A percentile compares a stretch with the other conserved stretches of the same genome.
phyloP scores from a whole-genome alignment of 2,113 vertebrate species.

The Thamnophis sirtalis region DNA sequence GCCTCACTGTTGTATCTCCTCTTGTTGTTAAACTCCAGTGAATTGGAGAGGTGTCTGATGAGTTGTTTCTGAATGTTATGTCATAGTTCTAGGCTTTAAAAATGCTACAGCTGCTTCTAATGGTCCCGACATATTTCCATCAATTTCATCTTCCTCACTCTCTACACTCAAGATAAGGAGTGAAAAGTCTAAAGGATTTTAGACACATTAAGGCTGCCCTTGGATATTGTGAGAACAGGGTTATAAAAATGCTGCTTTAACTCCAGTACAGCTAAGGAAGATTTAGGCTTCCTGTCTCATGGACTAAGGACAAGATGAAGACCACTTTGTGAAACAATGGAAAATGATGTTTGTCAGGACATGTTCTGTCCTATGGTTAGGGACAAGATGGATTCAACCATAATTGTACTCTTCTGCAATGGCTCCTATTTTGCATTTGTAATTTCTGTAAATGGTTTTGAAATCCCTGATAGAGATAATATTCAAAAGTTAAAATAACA shows the following conservation, averaged over 20 bases:
- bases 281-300: not conserved
- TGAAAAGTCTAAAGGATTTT: not conserved
- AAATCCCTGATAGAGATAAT: not conserved
- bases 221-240: not conserved
- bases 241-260: not conserved
- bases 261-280: not conserved
- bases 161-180: not conserved
- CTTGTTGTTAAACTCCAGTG: not conserved
- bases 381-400: not conserved
- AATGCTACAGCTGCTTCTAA: not conserved
- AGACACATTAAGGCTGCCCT: not conserved
- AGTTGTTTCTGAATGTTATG: not conserved
- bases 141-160: not conserved
- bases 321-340: not conserved
- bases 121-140: not conserved
- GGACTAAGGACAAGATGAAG: not conserved
- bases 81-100: not conserved
- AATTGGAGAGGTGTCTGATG: not conserved
- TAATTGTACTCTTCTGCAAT: not conserved
- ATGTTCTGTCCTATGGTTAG: not conserved
- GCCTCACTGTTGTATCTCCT: not conserved
- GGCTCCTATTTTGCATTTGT: not conserved
- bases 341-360: not conserved
- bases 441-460: not conserved
- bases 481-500: not conserved